Base-by-base conservation (phyloP, 2,113 vertebrate genomes). In the Lepidothrix coronata region DNA sequence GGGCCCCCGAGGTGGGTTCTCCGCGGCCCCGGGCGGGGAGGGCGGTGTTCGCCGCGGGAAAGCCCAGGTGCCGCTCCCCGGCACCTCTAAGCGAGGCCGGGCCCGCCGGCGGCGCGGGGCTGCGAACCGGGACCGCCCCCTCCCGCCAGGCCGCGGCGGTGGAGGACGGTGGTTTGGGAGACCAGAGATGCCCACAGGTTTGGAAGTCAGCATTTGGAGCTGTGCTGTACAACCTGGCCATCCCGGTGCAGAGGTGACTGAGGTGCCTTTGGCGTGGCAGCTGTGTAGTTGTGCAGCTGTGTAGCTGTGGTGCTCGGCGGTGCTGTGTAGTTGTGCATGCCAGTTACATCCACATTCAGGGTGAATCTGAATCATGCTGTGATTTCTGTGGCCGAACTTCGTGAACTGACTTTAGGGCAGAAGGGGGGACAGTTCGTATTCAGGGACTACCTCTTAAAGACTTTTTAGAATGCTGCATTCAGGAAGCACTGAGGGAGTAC, bases 1-100 rank as follows among this genome's bases (percentile, higher is more conserved):
- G 54, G 52, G 85, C 63, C 1, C 30, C 43, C 1, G 81, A 97
- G 98, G 98, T 98, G 93, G 72, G 95, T 4, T 28, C 11, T 6
- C 2, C 13, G n/a, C n/a, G 15, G 8, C 11, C 4, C 23, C 6
- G n/a, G n/a, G 35, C 5, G 6, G 43, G 15, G 8, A 19, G 25
- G 55, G 55, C 4, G 44, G 8, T 25, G 44, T 25, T 43, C 3
- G 54, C 33, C 1, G 51, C 8, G 8, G 61, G 8, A 5, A 5
- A 22, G 48, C 7, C 7, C 17, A 22, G 18, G 8, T 3, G 41
- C 19, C 3, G 19, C 37, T 22, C 7, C 8, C 14, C 18, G 31
- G 62, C 27, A 1, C 2, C 33, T 3, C 5, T 1, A 41, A 24
- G 25, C 43, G 57, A 31, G 35, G 48, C 28, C 23, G n/a, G 15